Evolutionary conservation across 2,797 vertebrate genomes (phyloP).

Genomic region (Lithobates sylvaticus): DNA sequence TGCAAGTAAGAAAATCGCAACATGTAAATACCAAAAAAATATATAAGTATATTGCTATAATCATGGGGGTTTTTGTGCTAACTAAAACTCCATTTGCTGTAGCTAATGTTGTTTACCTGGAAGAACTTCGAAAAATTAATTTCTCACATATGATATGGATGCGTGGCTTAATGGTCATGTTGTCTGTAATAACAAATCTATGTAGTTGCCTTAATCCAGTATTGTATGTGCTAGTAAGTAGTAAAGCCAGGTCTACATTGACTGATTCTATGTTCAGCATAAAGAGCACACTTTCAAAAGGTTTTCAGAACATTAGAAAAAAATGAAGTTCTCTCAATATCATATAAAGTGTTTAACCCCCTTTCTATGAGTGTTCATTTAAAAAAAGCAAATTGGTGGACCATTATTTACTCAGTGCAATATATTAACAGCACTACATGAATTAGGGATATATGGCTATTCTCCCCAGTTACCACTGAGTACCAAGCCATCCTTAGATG

Average conservation of each 20-base stretch:
- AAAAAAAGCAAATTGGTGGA: no score
- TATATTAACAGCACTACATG: no score
- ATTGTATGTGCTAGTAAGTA: slow-evolving; percentile 23
- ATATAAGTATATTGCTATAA: background rate
- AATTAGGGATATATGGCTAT: no score
- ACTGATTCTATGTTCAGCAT: background rate
- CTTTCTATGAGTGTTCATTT: no score
- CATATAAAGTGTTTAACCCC: no score
- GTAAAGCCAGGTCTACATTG: background rate
- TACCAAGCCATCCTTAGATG: no score
- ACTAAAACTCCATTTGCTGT: slow-evolving; percentile 5
- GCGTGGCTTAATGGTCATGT: background rate
- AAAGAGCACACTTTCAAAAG: no score
- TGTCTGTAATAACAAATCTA: background rate
- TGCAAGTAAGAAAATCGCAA: slow-evolving; percentile 11
- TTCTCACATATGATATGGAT: background rate
- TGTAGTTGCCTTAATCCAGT: slow-evolving; percentile 25
- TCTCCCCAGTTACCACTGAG: no score
- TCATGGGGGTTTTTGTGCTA: background rate
- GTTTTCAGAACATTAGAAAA: no score
- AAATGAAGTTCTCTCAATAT: no score
- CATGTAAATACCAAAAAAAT: background rate
- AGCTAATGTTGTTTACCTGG: background rate
- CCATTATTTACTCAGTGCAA: no score
- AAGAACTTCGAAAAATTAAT: background rate